Conservation (phyloP, 2,888 invertebrate genomes). For the Chalcis sispes region DNA sequence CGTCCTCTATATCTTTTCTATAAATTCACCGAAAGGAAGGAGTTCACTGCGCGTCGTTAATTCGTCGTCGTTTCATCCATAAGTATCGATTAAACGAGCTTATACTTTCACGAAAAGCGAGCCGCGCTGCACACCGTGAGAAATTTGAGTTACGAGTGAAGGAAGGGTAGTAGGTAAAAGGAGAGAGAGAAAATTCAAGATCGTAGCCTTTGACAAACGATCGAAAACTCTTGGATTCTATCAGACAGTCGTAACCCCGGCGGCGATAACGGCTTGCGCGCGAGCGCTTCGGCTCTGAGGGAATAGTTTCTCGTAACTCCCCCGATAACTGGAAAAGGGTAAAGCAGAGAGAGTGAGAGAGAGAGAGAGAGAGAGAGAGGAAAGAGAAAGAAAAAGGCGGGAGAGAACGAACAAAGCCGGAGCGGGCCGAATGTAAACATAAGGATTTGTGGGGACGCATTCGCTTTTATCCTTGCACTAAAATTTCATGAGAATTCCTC, state of each 20-base stretch:
- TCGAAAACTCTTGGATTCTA: slow-evolving; percentile 44
- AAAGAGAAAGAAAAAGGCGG: neutral
- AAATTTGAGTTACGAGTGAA: slow-evolving; percentile 33
- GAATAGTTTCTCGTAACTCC: slow-evolving; percentile 48
- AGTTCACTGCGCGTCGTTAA: slow-evolving; percentile 6
- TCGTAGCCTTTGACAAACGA: slow-evolving; percentile 27
- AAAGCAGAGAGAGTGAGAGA: neutral
- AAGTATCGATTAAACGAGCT: slow-evolving; percentile 9
- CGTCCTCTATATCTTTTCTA: no score
- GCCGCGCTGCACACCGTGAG: neutral
- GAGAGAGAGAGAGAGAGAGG: neutral
- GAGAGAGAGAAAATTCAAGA: slow-evolving; percentile 20
- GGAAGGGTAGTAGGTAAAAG: neutral
- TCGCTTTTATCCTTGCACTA: slow-evolving; percentile 46
- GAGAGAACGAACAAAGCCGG: slow-evolving; percentile 29
- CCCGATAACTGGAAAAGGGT: slow-evolving; percentile 22
- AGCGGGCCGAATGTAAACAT: slow-evolving; percentile 45
- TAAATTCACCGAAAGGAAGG: no score
- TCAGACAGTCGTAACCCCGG: slow-evolving; percentile 45
- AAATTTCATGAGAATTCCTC: slow-evolving; percentile 47
- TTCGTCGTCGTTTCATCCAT: neutral
- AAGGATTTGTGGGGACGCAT: slow-evolving; percentile 47
- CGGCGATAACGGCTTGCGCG: slow-evolving; percentile 23
- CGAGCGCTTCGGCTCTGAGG: slow-evolving; percentile 30
- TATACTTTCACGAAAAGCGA: neutral